Base-by-base conservation (phyloP, 2,888 invertebrate species). In the Heteromurus nitidus region DNA sequence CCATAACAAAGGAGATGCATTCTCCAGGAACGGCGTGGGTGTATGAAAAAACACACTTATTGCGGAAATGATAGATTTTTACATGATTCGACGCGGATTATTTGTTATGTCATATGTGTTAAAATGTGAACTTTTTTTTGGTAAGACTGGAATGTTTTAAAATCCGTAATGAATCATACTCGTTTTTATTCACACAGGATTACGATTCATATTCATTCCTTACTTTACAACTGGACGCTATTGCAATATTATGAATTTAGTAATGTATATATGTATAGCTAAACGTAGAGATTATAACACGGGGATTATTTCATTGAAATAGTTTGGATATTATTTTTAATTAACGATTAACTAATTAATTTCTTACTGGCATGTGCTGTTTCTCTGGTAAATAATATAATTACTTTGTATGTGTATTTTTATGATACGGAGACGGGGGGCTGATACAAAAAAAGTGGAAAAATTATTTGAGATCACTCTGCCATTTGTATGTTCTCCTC, bases 321-420 rank as follows among this genome's bases (percentile, higher is more conserved):
- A 75, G 31, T 68, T 62, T 74, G 55, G 50, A 69, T 75, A 81
- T 55, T 65, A 75, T 70, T 69, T 70, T 68, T 67, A 75, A 75
- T 58, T 80, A 67, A 80, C 22, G 64, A 70, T 60, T 72, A 80
- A 67, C 80, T 74, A 80, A 64, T 69, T 81, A 81, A 81, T 81
- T 81, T 81, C 81, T 81, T 81, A 81, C 81, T 81, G 81, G 81
- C 81, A 81, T 81, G 81, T 81, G 81, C 81, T 79, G 47, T 55
- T 73, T 72, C 74, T 73, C 69, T 81, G 81, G 74, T 81, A 81
- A 81, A 81, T 75, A 55, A 72, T 30, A 69, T 60, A 62, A 44
- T 44, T 68, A 69, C 24, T 70, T 70, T 58, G 18, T 42, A 47
- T 47, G 36, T 47, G 36, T 24, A 26, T 53, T 20, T 69, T 1